Evolutionary conservation across 2,797 vertebrate genomes (phyloP).

Genomic region (Centropyge bicolor): DNA sequence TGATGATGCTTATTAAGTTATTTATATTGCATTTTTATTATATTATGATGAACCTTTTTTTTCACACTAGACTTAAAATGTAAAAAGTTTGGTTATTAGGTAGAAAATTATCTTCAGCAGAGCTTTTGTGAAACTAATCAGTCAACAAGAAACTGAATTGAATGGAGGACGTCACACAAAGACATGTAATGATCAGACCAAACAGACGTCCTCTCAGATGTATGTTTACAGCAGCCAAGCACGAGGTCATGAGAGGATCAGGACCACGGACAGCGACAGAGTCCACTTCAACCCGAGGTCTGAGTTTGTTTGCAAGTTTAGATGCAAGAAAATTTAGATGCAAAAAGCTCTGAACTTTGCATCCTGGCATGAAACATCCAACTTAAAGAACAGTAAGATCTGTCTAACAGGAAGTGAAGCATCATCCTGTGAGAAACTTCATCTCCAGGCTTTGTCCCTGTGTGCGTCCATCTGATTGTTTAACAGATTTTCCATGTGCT

Average conservation of each 20-base stretch:
- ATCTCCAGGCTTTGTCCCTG: not conserved
- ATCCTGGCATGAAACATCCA: not conserved
- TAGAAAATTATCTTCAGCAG: no score
- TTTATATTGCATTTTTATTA: no score
- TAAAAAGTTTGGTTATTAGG: no score
- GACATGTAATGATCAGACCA: not conserved
- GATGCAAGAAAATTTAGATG: not conserved
- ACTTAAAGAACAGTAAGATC: not conserved
- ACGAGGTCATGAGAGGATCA: not conserved
- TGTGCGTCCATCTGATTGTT: not conserved
- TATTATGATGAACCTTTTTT: no score
- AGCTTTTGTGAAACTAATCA: not conserved
- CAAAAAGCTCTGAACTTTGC: not conserved
- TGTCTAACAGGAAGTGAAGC: not conserved
- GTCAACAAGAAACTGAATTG: not conserved
- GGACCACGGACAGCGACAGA: constrained; percentile 23
- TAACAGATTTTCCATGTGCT: not conserved
- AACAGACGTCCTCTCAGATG: not conserved
- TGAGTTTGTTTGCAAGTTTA: not conserved
- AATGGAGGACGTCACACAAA: not conserved
- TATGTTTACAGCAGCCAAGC: no score
- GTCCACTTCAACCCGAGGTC: not conserved
- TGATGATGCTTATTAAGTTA: no score
- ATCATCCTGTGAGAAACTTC: not conserved
- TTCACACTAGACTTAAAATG: no score